Base-by-base conservation (phyloP, 1,140 invertebrate species). In the Halesus radiatus region DNA sequence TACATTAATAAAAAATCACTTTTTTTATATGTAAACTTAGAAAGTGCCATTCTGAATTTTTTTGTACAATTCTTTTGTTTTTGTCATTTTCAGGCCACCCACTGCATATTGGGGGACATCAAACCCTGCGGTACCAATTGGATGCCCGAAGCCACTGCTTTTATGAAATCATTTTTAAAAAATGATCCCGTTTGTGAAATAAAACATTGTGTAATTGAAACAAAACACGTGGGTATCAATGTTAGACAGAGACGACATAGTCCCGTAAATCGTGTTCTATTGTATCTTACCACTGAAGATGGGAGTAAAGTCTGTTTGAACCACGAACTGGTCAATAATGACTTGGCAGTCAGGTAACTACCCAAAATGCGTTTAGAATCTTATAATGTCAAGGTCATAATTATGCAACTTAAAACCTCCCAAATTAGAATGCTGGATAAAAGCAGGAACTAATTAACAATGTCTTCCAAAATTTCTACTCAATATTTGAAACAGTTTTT, bases 141-240 rank as follows among this genome's bases (percentile, higher is more conserved):
- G 32, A 73, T 3, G n/a, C 6, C 78, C 0, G 64, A 76, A 18
- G 32, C 54, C 5, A 76, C 18, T 37, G 37, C 37, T 8, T 76
- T 60, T 45, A 76, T 62, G 58, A 53, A 76, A 76, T 37, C 20
- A 18, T 45, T 37, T 32, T 18, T 58, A 6, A 60, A 76, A 50
- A 76, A 76, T 29, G n/a, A 37, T 15, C 13, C 23, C 32, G 4
- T 56, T 56, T 56, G 54, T 56, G 8, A 1, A 18, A 56, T 56
- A 56, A 56, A 56, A 56, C 23, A 45, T 32, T 32, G 32, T 32
- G 32, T 7, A 32, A 6, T 32, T 0, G n/a, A n/a, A n/a, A n/a
- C n/a, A n/a, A 32, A 32, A 6, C 32, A 32, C 7, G 6, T 7
- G 4, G 32, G 7, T 7, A 6, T 32, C 32, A 3, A 32, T 32